Conservation (phyloP, 2,797 vertebrate species). For the Enteromius radiatus region DNA sequence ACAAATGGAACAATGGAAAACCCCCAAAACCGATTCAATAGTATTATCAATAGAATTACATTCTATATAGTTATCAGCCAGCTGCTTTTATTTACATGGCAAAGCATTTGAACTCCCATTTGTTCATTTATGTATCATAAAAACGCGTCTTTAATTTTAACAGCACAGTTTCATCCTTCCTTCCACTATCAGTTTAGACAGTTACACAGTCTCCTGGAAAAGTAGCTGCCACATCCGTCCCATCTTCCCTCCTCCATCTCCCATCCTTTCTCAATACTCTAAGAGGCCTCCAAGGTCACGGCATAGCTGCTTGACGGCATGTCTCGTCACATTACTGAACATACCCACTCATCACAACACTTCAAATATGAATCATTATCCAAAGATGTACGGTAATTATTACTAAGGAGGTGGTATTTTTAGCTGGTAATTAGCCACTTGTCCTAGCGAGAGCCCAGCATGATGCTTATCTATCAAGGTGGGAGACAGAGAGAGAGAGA, state of each 20-base stretch:
- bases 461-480: slow-evolving; percentile 56
- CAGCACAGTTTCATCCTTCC: neutral
- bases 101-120: neutral
- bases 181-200: neutral
- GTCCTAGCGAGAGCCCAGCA: slow-evolving; percentile 63
- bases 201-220: neutral
- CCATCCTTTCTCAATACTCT: slow-evolving; percentile 6
- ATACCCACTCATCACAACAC: slow-evolving; percentile 50
- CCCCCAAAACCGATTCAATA: neutral
- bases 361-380: slow-evolving; percentile 53
- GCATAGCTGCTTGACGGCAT: slow-evolving; percentile 10
- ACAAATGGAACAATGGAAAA: neutral
- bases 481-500: slow-evolving; percentile 22
- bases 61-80: no score
- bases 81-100: neutral
- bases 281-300: slow-evolving; percentile 56
- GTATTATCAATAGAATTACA: no score
- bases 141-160: neutral
- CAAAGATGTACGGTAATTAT: slow-evolving; percentile 66
- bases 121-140: neutral
- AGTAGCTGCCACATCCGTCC: neutral
- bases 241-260: neutral
- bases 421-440: slow-evolving; percentile 67
- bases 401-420: slow-evolving; percentile 68
- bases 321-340: slow-evolving; percentile 52